Evolutionary conservation across 2,113 vertebrate species (phyloP).

Genomic region (Antennarius striatus): DNA sequence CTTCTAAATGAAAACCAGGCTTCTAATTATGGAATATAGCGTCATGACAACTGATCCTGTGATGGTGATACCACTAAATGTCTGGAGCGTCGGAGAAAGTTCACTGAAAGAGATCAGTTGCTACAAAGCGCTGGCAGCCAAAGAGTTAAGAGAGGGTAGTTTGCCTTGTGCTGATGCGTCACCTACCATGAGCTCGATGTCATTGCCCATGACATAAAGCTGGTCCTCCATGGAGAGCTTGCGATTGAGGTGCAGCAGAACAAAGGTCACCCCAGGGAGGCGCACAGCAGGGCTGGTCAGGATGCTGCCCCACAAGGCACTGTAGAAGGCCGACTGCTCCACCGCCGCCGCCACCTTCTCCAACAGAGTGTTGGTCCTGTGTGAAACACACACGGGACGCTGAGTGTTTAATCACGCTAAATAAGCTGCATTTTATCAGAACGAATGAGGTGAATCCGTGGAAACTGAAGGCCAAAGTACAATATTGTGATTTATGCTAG

Average conservation of each 20-base stretch:
- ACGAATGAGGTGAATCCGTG: neutral
- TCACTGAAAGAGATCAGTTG: too few species aligned
- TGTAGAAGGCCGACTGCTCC: slow-evolving; percentile 95
- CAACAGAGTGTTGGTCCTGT: slow-evolving; percentile 91
- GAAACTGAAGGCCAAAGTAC: neutral
- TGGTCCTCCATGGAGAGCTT: slow-evolving; percentile 99
- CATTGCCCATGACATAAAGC: slow-evolving; percentile 96
- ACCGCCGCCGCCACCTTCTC: slow-evolving; percentile 96
- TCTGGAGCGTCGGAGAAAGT: too few species aligned
- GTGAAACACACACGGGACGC: slow-evolving; percentile 9
- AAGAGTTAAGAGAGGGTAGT: too few species aligned
- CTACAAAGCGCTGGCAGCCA: too few species aligned
- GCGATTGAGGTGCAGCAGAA: slow-evolving; percentile 94
- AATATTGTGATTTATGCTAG: neutral
- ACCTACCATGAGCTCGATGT: slow-evolving; percentile 96
- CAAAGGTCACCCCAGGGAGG: slow-evolving; percentile 93
- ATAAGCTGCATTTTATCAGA: neutral
- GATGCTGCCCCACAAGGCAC: slow-evolving; percentile 98
- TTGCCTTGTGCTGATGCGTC: neutral
- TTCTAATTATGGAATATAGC: too few species aligned
- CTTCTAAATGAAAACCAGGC: too few species aligned
- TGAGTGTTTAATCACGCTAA: neutral
- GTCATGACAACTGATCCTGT: too few species aligned
- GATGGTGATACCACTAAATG: too few species aligned
- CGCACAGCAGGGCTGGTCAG: slow-evolving; percentile 96